Conservation (phyloP, 2,888 invertebrate species). For the Danaus chrysippus region DNA sequence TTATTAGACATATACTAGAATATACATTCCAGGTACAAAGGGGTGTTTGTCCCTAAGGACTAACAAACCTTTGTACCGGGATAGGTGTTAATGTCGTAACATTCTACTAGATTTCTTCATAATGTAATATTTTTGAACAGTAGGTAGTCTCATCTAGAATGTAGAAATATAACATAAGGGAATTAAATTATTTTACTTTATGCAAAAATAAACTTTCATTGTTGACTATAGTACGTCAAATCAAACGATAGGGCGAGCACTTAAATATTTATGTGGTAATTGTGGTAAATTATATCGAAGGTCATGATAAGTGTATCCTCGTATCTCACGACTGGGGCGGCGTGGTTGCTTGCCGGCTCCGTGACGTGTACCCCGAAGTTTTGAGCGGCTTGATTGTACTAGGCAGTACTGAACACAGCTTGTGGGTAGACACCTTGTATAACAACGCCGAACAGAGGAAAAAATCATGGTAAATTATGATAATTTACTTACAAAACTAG, state of each 20-base stretch:
- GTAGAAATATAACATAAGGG: too few species aligned
- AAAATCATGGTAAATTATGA: conserved; percentile 65
- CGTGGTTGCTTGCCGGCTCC: conserved; percentile 75
- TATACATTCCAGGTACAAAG: too few species aligned
- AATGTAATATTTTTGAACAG: too few species aligned
- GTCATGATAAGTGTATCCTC: conserved; percentile 74
- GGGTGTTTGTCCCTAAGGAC: too few species aligned
- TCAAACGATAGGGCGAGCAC: background rate
- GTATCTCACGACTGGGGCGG: conserved; percentile 86
- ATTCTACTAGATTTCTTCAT: too few species aligned
- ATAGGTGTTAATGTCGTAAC: too few species aligned
- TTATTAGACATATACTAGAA: too few species aligned
- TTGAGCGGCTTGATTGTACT: conserved; percentile 75
- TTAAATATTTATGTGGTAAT: background rate
- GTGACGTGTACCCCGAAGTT: conserved; percentile 74
- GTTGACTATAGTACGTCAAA: too few species aligned
- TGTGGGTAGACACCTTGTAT: conserved; percentile 61
- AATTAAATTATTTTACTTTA: too few species aligned
- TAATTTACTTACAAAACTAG: background rate
- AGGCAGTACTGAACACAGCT: conserved; percentile 71
- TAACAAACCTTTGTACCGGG: too few species aligned
- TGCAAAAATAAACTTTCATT: too few species aligned
- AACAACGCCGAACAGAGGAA: conserved; percentile 58
- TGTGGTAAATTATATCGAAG: conserved; percentile 45
- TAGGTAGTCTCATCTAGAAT: too few species aligned